Evolutionary conservation across 2,888 invertebrate species (phyloP).

Genomic region (Pandemis cinnamomeana): DNA sequence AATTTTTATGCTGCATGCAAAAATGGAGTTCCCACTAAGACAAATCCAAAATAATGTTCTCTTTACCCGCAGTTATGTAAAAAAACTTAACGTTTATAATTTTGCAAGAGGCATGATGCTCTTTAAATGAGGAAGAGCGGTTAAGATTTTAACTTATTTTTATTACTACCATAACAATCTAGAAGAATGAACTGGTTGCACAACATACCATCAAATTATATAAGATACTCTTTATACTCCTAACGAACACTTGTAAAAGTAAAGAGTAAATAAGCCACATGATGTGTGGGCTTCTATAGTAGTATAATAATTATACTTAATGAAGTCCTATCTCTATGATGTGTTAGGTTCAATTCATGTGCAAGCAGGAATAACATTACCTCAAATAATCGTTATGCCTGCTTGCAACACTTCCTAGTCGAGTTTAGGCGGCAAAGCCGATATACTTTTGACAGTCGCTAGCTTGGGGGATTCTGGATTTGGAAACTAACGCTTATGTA

Average conservation of each 20-base stretch:
- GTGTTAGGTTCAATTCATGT: no score
- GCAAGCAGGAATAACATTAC: no score
- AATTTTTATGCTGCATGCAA: no score
- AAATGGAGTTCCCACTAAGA: no score
- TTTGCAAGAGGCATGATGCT: constrained; percentile 20
- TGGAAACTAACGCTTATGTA: no score
- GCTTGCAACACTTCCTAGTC: no score
- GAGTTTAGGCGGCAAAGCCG: no score
- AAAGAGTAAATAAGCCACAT: background rate
- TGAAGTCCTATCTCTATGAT: background rate
- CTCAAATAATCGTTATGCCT: no score
- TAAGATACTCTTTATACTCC: constrained; percentile 4
- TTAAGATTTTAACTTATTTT: constrained; percentile 34
- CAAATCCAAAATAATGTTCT: background rate
- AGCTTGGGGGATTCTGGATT: no score
- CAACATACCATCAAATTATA: constrained; percentile 16
- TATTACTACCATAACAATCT: constrained; percentile 31
- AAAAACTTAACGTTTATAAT: background rate
- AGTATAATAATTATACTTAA: background rate
- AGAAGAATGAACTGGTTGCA: constrained; percentile 9
- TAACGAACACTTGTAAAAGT: background rate
- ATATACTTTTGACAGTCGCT: no score
- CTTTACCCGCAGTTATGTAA: background rate
- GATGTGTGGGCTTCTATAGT: background rate
- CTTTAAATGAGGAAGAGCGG: constrained; percentile 17